Evolutionary conservation across 2,113 vertebrate species (phyloP), one percentile per base, ranked within the genome.

Genomic region (Corapipo altera): DNA sequence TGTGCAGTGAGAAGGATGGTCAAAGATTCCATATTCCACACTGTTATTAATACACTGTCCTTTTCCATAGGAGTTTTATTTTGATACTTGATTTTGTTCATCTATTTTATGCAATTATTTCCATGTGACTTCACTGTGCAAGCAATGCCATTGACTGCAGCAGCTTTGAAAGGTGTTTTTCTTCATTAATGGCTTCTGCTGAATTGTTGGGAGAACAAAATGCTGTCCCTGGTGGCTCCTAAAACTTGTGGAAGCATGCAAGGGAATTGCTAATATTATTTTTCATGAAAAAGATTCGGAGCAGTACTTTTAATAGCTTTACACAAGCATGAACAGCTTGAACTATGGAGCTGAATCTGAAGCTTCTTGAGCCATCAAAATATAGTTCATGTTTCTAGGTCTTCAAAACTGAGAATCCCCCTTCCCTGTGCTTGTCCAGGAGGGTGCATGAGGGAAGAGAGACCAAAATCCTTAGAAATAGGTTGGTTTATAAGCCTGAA

Each of bases 211-310:
- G 74, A 92, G 88, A 85, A 41, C 15, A 32, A 92, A 92, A 24
- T 24, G 13, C 51, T 76, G 35, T 96, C 93, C 72, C 74, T 70
- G 43, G 88, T 74, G 94, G 32, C 51, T 85, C 37, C 86, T 89
- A 66, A 94, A 97, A 85, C 52, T 51, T 91, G 55, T 0, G 17
- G 70, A 89, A 89, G 48, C 61, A 12, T 88, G 65, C 65, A 88
- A 3, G 81, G 77, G 86, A 71, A 89, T 91, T 72, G 57, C 41
- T 92, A 90, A 75, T 92, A 72, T 59, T 97, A 59, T 79, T 94
- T 93, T 92, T 78, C 91, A 78, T 64, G 39, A 2, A 79, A 88
- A 92, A 88, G 52, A 59, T 9, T 59, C 30, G 28, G 8, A 67
- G 16, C 37, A 27, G 18, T 95, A 27, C 58, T 95, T 91, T 27